Evolutionary conservation across 2,797 vertebrate species (phyloP).

Genomic region (Urophycis tenuis): DNA sequence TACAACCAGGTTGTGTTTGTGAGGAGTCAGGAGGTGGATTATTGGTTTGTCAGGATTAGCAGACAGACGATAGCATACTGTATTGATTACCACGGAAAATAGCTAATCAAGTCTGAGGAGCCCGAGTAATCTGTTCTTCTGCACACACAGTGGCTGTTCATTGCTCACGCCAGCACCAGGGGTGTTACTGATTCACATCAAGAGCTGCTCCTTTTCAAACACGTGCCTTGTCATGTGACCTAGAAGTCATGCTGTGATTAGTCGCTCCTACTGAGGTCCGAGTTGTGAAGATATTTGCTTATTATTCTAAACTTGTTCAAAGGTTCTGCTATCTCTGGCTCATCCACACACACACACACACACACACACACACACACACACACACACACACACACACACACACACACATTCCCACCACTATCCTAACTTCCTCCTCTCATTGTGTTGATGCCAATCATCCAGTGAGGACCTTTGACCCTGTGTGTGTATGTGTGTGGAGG

Average conservation of each 20-base stretch:
- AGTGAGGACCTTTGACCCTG: conserved; percentile 46
- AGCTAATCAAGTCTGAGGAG: neutral
- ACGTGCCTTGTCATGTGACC: neutral
- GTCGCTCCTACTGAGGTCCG: too few relatives aligned
- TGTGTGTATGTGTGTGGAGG: conserved; percentile 12
- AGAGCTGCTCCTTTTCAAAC: neutral
- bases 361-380: too few relatives aligned
- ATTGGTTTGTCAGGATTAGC: neutral
- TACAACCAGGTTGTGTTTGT: too few relatives aligned
- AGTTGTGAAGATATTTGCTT: too few relatives aligned
- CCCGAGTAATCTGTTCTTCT: neutral
- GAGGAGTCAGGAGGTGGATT: too few relatives aligned
- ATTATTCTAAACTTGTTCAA: neutral
- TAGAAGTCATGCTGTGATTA: too few relatives aligned
- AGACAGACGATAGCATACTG: neutral
- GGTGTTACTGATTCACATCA: too few relatives aligned
- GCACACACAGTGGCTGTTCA: neutral
- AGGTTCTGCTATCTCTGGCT: too few relatives aligned
- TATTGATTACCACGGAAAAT: neutral
- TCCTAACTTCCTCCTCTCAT: conserved; percentile 50
- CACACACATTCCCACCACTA: neutral
- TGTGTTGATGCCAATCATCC: conserved; percentile 52
- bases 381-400: too few relatives aligned
- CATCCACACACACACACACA: neutral
- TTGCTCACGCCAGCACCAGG: neutral